phyloP scores from a whole-genome alignment of 2,113 vertebrate species.

The Vidua macroura region DNA sequence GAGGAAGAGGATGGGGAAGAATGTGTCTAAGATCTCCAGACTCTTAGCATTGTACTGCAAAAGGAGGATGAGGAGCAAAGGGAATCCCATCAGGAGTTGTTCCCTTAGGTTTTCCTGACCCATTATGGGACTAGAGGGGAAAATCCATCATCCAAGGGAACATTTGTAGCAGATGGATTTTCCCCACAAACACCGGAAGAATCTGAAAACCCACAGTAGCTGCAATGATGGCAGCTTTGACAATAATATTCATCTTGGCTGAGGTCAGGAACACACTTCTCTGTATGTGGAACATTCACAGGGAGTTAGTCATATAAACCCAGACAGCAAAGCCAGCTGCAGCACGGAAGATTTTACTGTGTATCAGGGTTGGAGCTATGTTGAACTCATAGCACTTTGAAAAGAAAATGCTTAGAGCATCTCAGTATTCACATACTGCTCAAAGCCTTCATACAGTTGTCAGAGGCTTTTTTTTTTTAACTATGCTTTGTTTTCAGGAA shows the following conservation, averaged over 20 bases:
- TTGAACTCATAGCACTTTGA: not conserved
- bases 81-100: not conserved
- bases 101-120: not conserved
- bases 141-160: not conserved
- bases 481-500: not conserved
- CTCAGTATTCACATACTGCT: not conserved
- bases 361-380: not conserved
- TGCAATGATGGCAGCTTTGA: constrained; percentile 10
- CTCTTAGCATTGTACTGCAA: not conserved
- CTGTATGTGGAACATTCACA: constrained; percentile 39
- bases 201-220: constrained; percentile 14
- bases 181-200: not conserved
- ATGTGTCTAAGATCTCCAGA: not conserved
- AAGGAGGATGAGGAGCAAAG: not conserved
- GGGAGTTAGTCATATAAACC: constrained; percentile 43
- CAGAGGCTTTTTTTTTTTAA: not conserved
- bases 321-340: not conserved
- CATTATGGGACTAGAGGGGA: not conserved
- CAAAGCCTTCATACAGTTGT: not conserved
- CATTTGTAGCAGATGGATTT: not conserved
- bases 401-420: not conserved
- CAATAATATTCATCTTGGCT: constrained; percentile 56
- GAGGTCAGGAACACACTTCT: constrained; percentile 28
- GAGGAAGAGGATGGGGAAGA: not conserved
- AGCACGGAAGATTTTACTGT: constrained; percentile 11